Evolutionary conservation across 2,888 invertebrate genomes (phyloP).

Genomic region (Scaptomyza flava): DNA sequence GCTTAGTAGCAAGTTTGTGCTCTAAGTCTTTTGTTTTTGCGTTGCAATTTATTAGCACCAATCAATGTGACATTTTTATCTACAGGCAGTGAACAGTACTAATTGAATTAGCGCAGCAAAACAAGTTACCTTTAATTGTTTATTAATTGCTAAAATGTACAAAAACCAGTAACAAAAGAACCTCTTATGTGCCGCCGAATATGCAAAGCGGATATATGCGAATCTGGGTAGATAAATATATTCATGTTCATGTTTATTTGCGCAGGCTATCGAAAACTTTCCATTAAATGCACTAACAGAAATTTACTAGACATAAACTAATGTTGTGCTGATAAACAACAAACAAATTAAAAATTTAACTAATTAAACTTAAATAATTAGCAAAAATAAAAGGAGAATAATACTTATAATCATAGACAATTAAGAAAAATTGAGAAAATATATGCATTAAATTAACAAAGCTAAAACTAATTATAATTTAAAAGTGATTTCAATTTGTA

Average conservation of each 20-base stretch:
- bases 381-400: background rate
- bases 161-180: conserved; percentile 22
- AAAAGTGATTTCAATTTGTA: too few relatives aligned
- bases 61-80: conserved; percentile 10
- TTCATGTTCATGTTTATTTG: background rate
- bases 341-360: too few relatives aligned
- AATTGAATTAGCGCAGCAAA: conserved; percentile 63
- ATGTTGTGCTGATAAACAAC: too few relatives aligned
- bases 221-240: conserved; percentile 1
- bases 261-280: conserved; percentile 49
- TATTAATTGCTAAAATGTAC: conserved; percentile 39
- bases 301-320: too few relatives aligned
- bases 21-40: conserved; percentile 51
- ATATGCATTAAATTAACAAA: too few relatives aligned
- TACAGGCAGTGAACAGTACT: conserved; percentile 23
- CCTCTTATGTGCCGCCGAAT: conserved; percentile 7
- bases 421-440: too few relatives aligned
- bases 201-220: conserved; percentile 21
- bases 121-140: conserved; percentile 56
- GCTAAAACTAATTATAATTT: too few relatives aligned
- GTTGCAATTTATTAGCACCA: conserved; percentile 35
- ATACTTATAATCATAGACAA: too few relatives aligned
- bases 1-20: conserved; percentile 33
- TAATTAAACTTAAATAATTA: background rate
- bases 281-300: conserved; percentile 3